Evolutionary conservation across 30 jellyfish, hydroid and myxozoan genomes (phyloP).

Genomic region (Aurelia aurita complex sp. Pacific): DNA sequence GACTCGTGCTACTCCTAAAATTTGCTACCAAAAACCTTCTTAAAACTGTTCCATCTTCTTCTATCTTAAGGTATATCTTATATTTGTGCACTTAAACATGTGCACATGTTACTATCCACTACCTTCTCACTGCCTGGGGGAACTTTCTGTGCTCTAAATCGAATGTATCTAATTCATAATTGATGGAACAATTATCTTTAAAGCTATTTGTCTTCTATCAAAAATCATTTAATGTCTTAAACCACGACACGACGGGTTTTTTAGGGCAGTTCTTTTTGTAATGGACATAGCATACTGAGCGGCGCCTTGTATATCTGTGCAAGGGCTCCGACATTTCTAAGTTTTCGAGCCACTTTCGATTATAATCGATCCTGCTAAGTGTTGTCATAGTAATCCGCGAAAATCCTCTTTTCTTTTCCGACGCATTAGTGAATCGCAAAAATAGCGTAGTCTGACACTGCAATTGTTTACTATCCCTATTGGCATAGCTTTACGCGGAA

Average conservation of each 20-base stretch:
- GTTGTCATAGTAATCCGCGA: slow-evolving; percentile 36
- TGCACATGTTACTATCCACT: too few species aligned
- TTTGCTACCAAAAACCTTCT: too few species aligned
- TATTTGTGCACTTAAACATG: too few species aligned
- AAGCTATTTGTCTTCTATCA: background rate
- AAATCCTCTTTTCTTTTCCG: slow-evolving; percentile 36
- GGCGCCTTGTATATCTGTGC: slow-evolving; percentile 52
- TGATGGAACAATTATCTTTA: too few species aligned
- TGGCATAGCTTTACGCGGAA: slow-evolving; percentile 9
- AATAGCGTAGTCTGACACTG: background rate
- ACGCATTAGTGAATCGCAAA: slow-evolving; percentile 48
- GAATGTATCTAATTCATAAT: too few species aligned
- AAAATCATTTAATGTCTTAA: background rate
- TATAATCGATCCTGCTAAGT: slow-evolving; percentile 19
- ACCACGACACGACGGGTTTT: background rate
- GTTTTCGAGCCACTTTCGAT: background rate
- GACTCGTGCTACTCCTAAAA: too few species aligned
- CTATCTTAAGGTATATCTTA: background rate
- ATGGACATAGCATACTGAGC: background rate
- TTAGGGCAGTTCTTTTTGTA: background rate
- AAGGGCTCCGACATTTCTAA: slow-evolving; percentile 40
- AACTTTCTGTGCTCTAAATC: too few species aligned
- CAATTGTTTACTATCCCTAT: background rate
- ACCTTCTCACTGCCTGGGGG: too few species aligned
- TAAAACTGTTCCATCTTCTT: too few species aligned